Base-by-base conservation (phyloP, 1,140 invertebrate species). In the Philopotamus ludificatus region DNA sequence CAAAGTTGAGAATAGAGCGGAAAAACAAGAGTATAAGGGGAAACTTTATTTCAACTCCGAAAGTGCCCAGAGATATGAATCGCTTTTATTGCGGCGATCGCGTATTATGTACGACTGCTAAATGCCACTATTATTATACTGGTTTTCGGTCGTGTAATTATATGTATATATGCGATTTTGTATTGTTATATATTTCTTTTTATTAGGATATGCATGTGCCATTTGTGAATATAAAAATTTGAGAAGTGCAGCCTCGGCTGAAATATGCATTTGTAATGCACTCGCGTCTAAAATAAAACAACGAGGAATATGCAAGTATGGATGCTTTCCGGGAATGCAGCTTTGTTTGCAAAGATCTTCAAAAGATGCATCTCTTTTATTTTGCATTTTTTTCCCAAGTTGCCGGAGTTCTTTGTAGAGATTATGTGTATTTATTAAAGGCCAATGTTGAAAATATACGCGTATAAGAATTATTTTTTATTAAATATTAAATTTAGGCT, bases 1-100 rank as follows among this genome's bases (percentile, higher is more conserved):
- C 61, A 70, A 68, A 70, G 60, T 70, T 66, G 47, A 54, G 51
- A 61, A 50, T 50, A 15, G 68, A 66, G 55, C 58, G 64, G 68
- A 64, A 66, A 70, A 66, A 66, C 64, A 70, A 66, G 64, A 64
- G 51, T 42, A 42, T 41, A 64, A 68, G 25, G 67, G 45, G 23
- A 62, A 69, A 66, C 39, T 66, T 66, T 60, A 63, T 66, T 66
- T 63, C 28, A 49, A 66, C 47, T 63, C 39, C 22, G 12, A 53
- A 53, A 57, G 53, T 42, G 23, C 51, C n/a, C 12, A 15, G 4
- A 60, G 57, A 60, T 60, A 60, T 49, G 57, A 45, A 60, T 60
- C 57, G 57, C 21, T 34, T 47, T 60, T 47, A 47, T 60, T 60
- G 57, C 42, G 42, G 28, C 12, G 12, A 12, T 34, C n/a, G 4